Evolutionary conservation across 2,797 vertebrate species (phyloP).

Genomic region (Onychomys leucogaster): DNA sequence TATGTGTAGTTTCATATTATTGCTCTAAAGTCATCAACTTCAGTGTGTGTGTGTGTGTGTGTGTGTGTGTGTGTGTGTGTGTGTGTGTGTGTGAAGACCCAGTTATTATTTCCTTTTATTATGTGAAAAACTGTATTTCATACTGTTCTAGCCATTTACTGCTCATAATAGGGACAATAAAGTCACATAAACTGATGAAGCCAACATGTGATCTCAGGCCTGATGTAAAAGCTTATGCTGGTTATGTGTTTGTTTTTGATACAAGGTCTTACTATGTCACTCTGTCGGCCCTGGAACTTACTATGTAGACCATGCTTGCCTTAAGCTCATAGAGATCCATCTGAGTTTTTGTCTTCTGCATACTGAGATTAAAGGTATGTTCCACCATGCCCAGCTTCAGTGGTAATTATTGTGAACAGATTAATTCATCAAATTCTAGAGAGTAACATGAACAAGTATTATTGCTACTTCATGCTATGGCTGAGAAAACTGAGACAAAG

Average conservation of each 20-base stretch:
- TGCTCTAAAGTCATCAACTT: background rate
- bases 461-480: background rate
- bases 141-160: background rate
- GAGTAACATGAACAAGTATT: background rate
- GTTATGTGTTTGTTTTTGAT: background rate
- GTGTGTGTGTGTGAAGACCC: background rate
- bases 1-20: background rate
- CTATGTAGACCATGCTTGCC: background rate
- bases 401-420: background rate
- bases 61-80: background rate
- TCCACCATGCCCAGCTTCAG: background rate
- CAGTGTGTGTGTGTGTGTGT: background rate
- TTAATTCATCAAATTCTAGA: slow-evolving; percentile 22
- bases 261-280: background rate
- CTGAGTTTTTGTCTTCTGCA: background rate
- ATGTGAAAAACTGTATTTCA: background rate
- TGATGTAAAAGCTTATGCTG: background rate
- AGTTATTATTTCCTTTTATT: background rate
- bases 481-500: background rate
- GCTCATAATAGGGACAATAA: background rate
- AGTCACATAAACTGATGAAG: background rate
- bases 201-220: background rate
- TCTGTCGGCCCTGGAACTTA: no score
- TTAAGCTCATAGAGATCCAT: no score
- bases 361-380: background rate